Percentiles rank a stretch among this genome's conserved stretches.
phyloP scores from a whole-genome alignment of 1,140 invertebrate species.

The Drosophila punjabiensis region DNA sequence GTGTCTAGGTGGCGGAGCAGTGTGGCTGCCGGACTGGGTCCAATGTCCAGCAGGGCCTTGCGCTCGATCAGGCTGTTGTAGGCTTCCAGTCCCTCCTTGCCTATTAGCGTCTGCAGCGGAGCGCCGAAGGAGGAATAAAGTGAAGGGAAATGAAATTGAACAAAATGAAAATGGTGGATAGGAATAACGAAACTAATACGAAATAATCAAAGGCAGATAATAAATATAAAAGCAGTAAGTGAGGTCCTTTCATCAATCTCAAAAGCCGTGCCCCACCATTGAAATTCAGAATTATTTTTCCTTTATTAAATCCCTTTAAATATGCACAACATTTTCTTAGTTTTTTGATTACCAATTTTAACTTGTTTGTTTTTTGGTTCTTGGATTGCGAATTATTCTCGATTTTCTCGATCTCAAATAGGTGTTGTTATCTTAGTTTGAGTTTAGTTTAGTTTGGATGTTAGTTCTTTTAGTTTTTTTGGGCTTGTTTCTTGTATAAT shows the following conservation, averaged over 20 bases:
- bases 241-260: neutral
- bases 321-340: constrained; percentile 78
- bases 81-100: constrained; percentile 94
- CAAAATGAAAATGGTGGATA: constrained; percentile 29
- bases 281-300: constrained; percentile 47
- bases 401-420: constrained; percentile 16
- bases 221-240: neutral
- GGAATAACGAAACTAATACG: neutral
- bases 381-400: constrained; percentile 71
- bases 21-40: constrained; percentile 67
- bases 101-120: constrained; percentile 88
- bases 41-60: constrained; percentile 75
- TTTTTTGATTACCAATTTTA: constrained; percentile 77
- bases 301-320: constrained; percentile 83
- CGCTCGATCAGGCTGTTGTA: constrained; percentile 96
- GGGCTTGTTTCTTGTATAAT: constrained; percentile 57
- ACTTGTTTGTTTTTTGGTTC: constrained; percentile 60
- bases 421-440: constrained; percentile 15
- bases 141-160: constrained; percentile 31
- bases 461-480: constrained; percentile 14
- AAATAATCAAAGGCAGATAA: neutral
- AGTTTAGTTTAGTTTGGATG: constrained; percentile 32
- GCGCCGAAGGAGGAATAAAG: constrained; percentile 7
- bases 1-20: constrained; percentile 77
- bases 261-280: constrained; percentile 1